Evolutionary conservation across 2,888 invertebrate species (phyloP).

Genomic region (Cactoblastis cactorum): DNA sequence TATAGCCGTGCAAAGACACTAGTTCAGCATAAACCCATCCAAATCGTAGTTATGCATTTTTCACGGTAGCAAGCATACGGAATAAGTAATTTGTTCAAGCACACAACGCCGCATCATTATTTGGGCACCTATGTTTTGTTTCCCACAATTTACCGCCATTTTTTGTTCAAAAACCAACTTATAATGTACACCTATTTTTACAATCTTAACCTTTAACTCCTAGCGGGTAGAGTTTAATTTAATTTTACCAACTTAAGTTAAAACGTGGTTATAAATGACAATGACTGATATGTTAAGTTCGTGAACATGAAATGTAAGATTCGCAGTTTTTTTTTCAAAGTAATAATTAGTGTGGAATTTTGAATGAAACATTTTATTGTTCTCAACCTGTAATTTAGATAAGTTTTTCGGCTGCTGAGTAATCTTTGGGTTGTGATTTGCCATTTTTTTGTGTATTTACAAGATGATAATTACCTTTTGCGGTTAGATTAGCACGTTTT

Average conservation of each 20-base stretch:
- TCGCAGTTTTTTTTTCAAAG: slow-evolving; percentile 11
- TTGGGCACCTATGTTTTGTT: slow-evolving; percentile 48
- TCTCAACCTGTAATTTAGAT: slow-evolving; percentile 9
- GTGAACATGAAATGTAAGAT: slow-evolving; percentile 8
- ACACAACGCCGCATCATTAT: slow-evolving; percentile 50
- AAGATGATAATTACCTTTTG: not conserved
- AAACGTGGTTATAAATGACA: slow-evolving; percentile 3
- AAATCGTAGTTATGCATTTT: slow-evolving; percentile 54
- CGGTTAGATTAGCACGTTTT: not conserved
- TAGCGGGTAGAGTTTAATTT: not conserved
- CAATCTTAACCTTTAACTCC: not conserved
- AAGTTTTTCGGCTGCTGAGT: slow-evolving; percentile 8
- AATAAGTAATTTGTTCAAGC: slow-evolving; percentile 60
- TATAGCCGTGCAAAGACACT: too few relatives aligned
- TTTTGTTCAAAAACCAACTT: slow-evolving; percentile 25
- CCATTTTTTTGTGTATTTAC: not conserved
- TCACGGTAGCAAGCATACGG: slow-evolving; percentile 56
- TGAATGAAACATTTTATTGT: slow-evolving; percentile 10
- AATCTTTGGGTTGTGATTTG: not conserved
- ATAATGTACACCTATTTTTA: not conserved
- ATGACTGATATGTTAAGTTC: slow-evolving; percentile 12
- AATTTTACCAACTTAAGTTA: not conserved
- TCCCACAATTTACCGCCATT: slow-evolving; percentile 59
- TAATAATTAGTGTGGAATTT: slow-evolving; percentile 12
- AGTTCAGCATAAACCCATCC: slow-evolving; percentile 37